Conservation (phyloP, 2,888 invertebrate genomes). For the Watsonalla binaria region DNA sequence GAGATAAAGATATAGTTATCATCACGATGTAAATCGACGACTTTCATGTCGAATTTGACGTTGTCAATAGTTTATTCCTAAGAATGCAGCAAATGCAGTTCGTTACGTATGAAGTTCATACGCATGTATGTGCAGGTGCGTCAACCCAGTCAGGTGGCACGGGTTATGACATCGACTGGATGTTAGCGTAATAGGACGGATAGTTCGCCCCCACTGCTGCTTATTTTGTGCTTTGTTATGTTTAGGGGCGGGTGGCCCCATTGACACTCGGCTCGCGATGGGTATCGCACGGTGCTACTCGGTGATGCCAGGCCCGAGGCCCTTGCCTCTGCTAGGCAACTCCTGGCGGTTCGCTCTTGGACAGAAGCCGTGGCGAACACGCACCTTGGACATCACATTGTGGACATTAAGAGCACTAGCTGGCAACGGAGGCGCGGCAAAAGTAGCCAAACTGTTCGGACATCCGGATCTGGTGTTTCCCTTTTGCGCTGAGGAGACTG, state of each 20-base stretch:
- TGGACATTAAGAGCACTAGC: constrained; percentile 71
- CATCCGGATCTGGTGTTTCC: constrained; percentile 87
- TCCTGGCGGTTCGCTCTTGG: constrained; percentile 87
- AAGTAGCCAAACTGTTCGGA: constrained; percentile 85
- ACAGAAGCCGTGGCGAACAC: constrained; percentile 62
- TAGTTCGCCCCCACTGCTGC: constrained; percentile 55
- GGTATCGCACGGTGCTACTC: constrained; percentile 75
- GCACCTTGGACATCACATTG: constrained; percentile 75
- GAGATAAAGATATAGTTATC: no score
- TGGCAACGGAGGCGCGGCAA: constrained; percentile 73
- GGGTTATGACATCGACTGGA: constrained; percentile 50
- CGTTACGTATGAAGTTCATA: constrained; percentile 22
- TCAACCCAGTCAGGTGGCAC: constrained; percentile 43
- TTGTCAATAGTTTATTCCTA: no score
- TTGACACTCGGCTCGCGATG: constrained; percentile 57
- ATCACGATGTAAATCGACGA: no score
- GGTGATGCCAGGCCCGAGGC: constrained; percentile 86
- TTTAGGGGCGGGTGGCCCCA: constrained; percentile 52
- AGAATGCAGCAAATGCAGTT: constrained; percentile 12
- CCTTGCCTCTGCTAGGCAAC: constrained; percentile 86
- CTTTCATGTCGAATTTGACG: no score
- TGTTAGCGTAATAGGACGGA: constrained; percentile 56
- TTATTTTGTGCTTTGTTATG: constrained; percentile 14
- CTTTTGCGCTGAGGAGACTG: constrained; percentile 85
- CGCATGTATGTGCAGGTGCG: constrained; percentile 34